Evolutionary conservation across 2,113 vertebrate genomes (phyloP), one percentile per base, ranked within the genome.

Genomic region (Hiodon alosoides): DNA sequence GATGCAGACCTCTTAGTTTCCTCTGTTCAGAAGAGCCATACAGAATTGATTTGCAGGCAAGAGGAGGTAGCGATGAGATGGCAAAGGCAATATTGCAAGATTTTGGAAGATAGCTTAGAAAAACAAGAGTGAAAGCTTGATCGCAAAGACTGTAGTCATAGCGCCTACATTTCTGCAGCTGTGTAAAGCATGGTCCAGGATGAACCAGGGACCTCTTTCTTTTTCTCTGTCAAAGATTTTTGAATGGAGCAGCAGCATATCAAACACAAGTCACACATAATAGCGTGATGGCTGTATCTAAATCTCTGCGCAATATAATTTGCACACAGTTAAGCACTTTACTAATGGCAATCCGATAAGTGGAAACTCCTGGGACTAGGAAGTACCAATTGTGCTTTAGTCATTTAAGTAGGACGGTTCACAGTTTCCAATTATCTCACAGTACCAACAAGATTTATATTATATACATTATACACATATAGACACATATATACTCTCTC

Each of bases 351-450:
- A 58, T 64, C 60, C 69, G 7, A 46, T 65, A 46, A 69, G 68
- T 46, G 54, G 31, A 76, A 76, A 47, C 53, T n/a, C 46, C 66
- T 31, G 31, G 31, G 31, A 31, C 31, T 31, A 50, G 51, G 59
- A 51, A 79, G 83, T 87, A 85, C 85, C 83, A 81, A 62, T 85
- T 90, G 77, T 82, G 76, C 76, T 82, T 76, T 66, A 66, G 61
- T 73, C 14, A 71, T 46, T 67, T 61, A 68, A 60, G 65, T 73
- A 71, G 14, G 7, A 6, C 31, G 9, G 14, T 57, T 11, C 61
- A 78, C 50, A 72, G 77, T 77, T 83, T 82, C 79, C 80, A 79
- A 79, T 79, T 81, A 81, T 78, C 57, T 82, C 76, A 55, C 61
- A 9, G 69, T 79, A 75, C 78, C 76, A 81, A 67, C 81, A n/a